Evolutionary conservation across 2,113 vertebrate species (phyloP).

Genomic region (Pedetes capensis): DNA sequence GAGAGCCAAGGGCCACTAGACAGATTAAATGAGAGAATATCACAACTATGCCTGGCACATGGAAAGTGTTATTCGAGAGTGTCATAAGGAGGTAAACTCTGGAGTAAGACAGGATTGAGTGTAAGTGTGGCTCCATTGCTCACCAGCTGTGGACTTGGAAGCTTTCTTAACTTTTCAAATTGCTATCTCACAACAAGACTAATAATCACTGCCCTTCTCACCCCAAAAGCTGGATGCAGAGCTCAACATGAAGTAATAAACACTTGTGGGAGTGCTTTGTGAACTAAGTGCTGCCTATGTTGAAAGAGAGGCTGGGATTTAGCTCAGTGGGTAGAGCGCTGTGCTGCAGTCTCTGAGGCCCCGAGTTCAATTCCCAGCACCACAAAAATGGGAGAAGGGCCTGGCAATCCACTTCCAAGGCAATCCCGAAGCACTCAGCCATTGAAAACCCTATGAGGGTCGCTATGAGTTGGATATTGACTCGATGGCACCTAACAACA

Average conservation of each 20-base stretch:
- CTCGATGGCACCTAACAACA: too few species aligned
- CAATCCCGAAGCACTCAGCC: too few species aligned
- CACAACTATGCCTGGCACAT: not conserved
- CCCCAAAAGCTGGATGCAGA: not conserved
- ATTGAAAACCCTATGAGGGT: too few species aligned
- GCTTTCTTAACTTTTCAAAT: not conserved
- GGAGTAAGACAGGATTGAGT: not conserved
- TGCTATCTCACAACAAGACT: not conserved
- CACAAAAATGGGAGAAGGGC: too few species aligned
- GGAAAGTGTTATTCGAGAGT: not conserved
- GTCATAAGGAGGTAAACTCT: not conserved
- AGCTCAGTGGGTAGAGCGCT: too few species aligned
- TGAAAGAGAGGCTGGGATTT: too few species aligned
- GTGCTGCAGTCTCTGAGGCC: too few species aligned
- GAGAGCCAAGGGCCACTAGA: not conserved
- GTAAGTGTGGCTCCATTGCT: not conserved
- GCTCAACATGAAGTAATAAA: not conserved
- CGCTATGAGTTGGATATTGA: too few species aligned
- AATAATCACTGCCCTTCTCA: not conserved
- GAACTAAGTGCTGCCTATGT: accelerated
- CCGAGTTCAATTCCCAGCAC: too few species aligned
- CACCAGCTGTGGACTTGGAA: not conserved
- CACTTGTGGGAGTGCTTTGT: not conserved
- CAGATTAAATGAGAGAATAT: not conserved
- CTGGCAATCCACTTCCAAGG: too few species aligned